A percentile compares a stretch with the other conserved stretches of the same genome.
Conservation (phyloP, 2,113 vertebrate genomes). For the Chrysochloris asiatica region DNA sequence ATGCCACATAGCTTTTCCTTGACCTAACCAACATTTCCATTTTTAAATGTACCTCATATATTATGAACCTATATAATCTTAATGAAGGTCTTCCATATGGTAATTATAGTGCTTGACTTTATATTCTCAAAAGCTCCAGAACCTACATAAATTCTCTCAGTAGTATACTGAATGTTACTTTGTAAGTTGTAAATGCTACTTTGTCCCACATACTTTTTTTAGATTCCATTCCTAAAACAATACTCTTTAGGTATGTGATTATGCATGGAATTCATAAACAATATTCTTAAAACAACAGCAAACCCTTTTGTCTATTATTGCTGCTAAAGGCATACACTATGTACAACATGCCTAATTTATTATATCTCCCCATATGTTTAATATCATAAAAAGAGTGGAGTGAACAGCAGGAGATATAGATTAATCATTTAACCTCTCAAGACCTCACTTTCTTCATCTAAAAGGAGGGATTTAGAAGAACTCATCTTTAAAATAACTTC, state of each 20-base stretch:
- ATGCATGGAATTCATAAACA: neutral
- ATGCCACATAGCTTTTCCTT: conserved; percentile 50
- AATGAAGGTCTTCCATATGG: conserved; percentile 56
- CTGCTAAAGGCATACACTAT: neutral
- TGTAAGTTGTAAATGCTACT: neutral
- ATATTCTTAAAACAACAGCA: conserved; percentile 19
- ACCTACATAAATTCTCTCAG: conserved; percentile 49
- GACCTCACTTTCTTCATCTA: neutral
- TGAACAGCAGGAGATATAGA: neutral
- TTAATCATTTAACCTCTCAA: neutral
- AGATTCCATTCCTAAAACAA: neutral
- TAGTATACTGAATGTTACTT: conserved; percentile 6
- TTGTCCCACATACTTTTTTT: neutral
- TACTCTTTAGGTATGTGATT: neutral
- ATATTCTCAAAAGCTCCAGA: conserved; percentile 35
- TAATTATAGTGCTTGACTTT: conserved; percentile 57
- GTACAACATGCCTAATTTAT: neutral
- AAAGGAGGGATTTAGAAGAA: neutral
- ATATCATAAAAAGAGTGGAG: neutral
- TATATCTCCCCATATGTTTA: neutral
- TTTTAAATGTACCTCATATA: conserved; percentile 58
- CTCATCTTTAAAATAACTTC: neutral
- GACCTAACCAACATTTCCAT: conserved; percentile 62
- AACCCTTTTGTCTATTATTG: neutral
- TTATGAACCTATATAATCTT: conserved; percentile 67